Conservation (phyloP, 2,113 vertebrate species). For the Phalacrocorax carbo region DNA sequence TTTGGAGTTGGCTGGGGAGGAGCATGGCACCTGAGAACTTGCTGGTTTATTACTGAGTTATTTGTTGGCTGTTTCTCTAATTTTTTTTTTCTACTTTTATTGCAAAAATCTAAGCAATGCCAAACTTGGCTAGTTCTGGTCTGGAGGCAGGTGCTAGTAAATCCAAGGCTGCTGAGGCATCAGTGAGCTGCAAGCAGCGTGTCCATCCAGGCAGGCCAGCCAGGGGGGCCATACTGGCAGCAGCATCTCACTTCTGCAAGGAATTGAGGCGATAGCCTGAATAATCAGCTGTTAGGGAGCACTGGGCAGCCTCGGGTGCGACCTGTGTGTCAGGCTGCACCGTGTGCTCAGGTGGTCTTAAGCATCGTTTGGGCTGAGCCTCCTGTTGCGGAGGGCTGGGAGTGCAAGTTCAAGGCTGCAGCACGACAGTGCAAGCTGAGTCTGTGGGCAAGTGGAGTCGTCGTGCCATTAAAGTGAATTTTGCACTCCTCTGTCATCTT, state of each 20-base stretch:
- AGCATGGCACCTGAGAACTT: neutral
- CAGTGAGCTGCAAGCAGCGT: neutral
- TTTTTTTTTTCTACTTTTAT: neutral
- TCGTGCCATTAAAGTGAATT: neutral
- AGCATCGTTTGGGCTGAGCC: neutral
- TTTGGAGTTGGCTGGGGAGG: neutral
- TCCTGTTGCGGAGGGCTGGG: neutral
- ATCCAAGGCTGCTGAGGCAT: neutral
- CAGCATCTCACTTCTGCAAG: neutral
- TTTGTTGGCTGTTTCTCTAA: neutral
- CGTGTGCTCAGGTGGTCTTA: neutral
- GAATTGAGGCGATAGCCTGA: neutral
- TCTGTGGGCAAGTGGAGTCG: neutral
- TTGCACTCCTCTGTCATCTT: neutral
- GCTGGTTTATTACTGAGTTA: neutral
- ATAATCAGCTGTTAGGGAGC: neutral
- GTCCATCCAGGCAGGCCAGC: neutral
- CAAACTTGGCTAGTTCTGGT: neutral
- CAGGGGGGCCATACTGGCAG: fast-evolving
- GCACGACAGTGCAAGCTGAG: fast-evolving
- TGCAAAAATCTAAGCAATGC: neutral
- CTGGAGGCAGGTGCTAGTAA: neutral
- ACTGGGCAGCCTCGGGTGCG: neutral
- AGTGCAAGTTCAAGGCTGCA: neutral
- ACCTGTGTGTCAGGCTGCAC: fast-evolving